Evolutionary conservation across 2,888 invertebrate genomes (phyloP).

Genomic region (Monopis laevigella): DNA sequence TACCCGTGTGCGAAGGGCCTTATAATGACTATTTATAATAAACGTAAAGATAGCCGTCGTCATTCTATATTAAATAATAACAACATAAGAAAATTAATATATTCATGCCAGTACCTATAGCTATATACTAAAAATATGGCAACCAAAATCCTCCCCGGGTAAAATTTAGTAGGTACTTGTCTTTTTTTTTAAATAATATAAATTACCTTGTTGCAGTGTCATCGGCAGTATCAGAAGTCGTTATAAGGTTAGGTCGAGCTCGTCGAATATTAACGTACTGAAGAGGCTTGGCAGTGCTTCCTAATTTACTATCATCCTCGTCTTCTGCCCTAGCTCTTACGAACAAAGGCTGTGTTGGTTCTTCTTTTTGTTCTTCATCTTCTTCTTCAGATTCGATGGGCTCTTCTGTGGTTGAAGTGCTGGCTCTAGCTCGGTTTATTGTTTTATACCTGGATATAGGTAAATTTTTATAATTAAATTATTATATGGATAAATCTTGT

Average conservation of each 20-base stretch:
- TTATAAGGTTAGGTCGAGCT: slow-evolving; percentile 60
- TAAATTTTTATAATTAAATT: neutral
- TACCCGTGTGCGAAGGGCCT: no score
- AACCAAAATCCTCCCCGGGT: no score
- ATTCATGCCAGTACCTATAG: no score
- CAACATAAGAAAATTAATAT: no score
- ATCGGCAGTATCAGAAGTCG: slow-evolving; percentile 39
- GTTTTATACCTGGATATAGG: slow-evolving; percentile 57
- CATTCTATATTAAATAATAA: no score
- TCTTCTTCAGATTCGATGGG: slow-evolving; percentile 28
- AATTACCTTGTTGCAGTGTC: slow-evolving; percentile 44
- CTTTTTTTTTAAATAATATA: no score
- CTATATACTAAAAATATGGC: no score
- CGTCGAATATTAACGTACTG: slow-evolving; percentile 80
- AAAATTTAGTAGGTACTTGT: no score
- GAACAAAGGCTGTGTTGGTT: slow-evolving; percentile 18
- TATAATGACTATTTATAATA: no score
- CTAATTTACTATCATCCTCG: slow-evolving; percentile 28
- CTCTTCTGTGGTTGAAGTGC: slow-evolving; percentile 38
- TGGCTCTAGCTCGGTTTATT: slow-evolving; percentile 69
- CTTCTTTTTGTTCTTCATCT: slow-evolving; percentile 30
- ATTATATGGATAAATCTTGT: no score
- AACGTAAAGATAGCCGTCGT: no score
- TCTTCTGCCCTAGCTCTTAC: slow-evolving; percentile 24
- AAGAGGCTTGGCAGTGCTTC: slow-evolving; percentile 45